A percentile compares a stretch with the other conserved stretches of the same genome.
phyloP scores from a whole-genome alignment of 1,140 invertebrate species.

The Drosophila neocordata region DNA sequence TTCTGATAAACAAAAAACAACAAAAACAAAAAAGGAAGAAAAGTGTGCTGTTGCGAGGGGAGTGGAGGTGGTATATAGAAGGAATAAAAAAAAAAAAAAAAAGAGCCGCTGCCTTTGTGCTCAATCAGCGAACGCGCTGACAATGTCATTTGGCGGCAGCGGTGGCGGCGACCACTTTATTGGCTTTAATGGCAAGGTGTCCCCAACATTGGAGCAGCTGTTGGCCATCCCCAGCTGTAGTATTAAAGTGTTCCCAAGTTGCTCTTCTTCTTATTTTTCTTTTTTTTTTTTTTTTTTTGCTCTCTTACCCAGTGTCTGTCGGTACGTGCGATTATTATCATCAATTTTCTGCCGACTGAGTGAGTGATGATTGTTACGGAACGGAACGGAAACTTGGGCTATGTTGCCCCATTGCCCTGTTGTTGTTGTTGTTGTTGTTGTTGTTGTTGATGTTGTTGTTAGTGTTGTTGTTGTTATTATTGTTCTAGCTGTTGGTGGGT shows the following conservation, averaged over 20 bases:
- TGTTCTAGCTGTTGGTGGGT: slow-evolving; percentile 40
- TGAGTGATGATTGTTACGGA: slow-evolving; percentile 70
- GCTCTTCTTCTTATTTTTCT: slow-evolving; percentile 8
- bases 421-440: slow-evolving; percentile 19
- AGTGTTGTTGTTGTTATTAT: slow-evolving; percentile 28
- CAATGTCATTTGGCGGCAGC: slow-evolving; percentile 62
- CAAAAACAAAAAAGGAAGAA: slow-evolving; percentile 8
- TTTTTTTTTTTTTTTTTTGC: too few species aligned
- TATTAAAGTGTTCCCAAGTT: slow-evolving; percentile 31
- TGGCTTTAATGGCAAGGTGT: slow-evolving; percentile 70
- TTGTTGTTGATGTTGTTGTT: slow-evolving; percentile 30
- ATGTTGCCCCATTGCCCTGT: slow-evolving; percentile 38
- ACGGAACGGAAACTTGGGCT: slow-evolving; percentile 50
- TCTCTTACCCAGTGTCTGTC: slow-evolving; percentile 3
- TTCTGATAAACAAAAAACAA: slow-evolving; percentile 62
- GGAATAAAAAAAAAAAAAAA: background rate
- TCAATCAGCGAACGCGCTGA: slow-evolving; percentile 53
- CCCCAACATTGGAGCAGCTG: slow-evolving; percentile 23
- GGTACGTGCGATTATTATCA: slow-evolving; percentile 79
- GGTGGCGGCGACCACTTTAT: slow-evolving; percentile 58
- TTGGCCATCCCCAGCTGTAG: slow-evolving; percentile 52
- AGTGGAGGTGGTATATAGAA: background rate
- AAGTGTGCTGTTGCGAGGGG: slow-evolving; percentile 1
- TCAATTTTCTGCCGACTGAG: slow-evolving; percentile 73
- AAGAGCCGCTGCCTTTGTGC: slow-evolving; percentile 29